These are phyloP conservation scores for Nycticorax nycticorax DNA, from an alignment of 2,113 vertebrate species.

Conservation along the genomic window DNA sequence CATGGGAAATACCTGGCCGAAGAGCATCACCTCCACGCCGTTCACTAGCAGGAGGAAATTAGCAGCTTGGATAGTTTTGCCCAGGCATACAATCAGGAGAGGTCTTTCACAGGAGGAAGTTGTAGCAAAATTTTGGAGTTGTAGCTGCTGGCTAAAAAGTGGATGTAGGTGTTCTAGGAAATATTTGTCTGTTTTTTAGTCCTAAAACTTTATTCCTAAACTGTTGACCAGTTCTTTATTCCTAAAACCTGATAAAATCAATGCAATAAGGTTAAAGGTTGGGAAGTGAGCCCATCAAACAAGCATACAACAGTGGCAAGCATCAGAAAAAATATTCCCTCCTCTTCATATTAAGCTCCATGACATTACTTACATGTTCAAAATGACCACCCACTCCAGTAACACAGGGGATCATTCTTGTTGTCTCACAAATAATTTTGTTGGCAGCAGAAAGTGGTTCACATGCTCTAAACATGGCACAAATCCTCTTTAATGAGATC, in stretches of 20 bases:
- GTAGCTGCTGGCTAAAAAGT: background rate
- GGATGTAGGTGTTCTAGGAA: background rate
- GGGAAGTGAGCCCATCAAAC: rapidly evolving
- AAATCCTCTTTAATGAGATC: background rate
- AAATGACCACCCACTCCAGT: background rate
- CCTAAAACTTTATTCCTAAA: background rate
- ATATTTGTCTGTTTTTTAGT: background rate
- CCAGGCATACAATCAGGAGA: background rate
- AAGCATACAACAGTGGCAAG: background rate
- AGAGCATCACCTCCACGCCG: background rate
- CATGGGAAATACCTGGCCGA: background rate
- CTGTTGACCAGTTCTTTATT: background rate
- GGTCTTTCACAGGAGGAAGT: background rate
- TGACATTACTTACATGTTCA: background rate
- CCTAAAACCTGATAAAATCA: background rate
- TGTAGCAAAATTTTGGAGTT: background rate
- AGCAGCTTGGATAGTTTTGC: background rate
- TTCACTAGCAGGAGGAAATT: background rate
- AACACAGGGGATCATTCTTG: rapidly evolving
- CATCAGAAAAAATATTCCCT: background rate
- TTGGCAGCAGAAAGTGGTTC: background rate
- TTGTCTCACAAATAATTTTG: background rate
- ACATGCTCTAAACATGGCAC: background rate
- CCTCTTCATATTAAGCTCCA: background rate
- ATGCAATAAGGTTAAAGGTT: background rate